Evolutionary conservation across 2,797 vertebrate genomes (phyloP).

Genomic region (Craterocephalus amniculus): DNA sequence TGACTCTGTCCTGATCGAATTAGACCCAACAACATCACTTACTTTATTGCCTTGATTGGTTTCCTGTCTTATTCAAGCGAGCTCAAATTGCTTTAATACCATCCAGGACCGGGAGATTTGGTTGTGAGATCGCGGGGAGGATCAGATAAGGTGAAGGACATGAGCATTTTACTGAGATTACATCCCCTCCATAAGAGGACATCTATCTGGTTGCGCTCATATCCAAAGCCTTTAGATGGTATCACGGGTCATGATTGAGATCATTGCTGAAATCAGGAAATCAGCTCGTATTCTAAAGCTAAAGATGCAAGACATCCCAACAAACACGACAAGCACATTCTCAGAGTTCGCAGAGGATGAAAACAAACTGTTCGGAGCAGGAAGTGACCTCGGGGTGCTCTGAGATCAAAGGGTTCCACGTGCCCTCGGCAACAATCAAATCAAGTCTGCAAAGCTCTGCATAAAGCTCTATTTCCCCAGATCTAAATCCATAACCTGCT

Average conservation of each 20-base stretch:
- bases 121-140: constrained; percentile 68
- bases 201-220: constrained; percentile 44
- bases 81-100: constrained; percentile 74
- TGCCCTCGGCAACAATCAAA: constrained; percentile 57
- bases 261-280: constrained; percentile 25
- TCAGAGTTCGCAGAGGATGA: constrained; percentile 3
- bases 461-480: constrained; percentile 42
- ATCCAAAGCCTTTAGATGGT: constrained; percentile 45
- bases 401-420: constrained; percentile 62
- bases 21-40: constrained; percentile 65
- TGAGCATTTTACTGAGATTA: constrained; percentile 57
- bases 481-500: constrained; percentile 49
- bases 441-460: constrained; percentile 47
- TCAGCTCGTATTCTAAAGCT: background rate
- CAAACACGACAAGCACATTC: constrained; percentile 16
- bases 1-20: constrained; percentile 75
- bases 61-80: constrained; percentile 79
- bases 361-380: constrained; percentile 35
- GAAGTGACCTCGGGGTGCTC: constrained; percentile 36
- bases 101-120: constrained; percentile 77
- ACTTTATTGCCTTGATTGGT: constrained; percentile 69
- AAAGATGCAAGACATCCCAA: constrained; percentile 30
- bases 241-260: constrained; percentile 61
- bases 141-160: constrained; percentile 73
- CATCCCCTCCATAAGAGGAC: constrained; percentile 40